Conservation (phyloP, 2,797 vertebrate genomes). For the Chiloscyllium punctatum region DNA sequence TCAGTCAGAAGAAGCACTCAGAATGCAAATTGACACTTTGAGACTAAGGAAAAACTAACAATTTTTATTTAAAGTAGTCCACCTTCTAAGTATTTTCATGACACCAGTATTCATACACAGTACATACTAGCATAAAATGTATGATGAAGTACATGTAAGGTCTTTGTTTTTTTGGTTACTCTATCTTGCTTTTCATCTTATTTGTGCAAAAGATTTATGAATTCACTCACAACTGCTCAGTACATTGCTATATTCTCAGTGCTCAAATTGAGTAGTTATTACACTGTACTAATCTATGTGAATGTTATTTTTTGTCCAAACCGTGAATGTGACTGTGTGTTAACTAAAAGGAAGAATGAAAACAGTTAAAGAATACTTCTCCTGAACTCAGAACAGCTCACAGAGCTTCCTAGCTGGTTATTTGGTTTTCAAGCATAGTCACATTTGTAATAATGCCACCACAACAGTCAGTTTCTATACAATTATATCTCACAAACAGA, state of each 20-base stretch:
- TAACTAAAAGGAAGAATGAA: background rate
- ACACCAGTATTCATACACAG: background rate
- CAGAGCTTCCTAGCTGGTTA: background rate
- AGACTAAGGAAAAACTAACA: background rate
- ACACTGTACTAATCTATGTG: background rate
- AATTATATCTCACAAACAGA: background rate
- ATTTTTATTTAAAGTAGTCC: background rate
- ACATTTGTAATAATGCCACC: background rate
- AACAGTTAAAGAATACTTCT: background rate
- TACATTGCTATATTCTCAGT: background rate
- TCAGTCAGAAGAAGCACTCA: background rate
- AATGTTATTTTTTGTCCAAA: background rate
- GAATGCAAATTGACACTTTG: background rate
- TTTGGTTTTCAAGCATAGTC: background rate
- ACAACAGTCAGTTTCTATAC: background rate
- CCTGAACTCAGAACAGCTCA: background rate
- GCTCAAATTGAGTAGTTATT: background rate
- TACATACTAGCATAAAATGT: background rate
- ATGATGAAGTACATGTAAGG: background rate
- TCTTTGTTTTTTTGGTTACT: background rate
- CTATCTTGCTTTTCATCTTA: background rate
- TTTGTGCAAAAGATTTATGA: background rate
- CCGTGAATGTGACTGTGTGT: background rate
- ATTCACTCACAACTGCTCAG: background rate
- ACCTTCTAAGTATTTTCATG: background rate